Conservation (phyloP, 30 jellyfish, hydroid and myxozoan genomes). For the Turritopsis rubra region DNA sequence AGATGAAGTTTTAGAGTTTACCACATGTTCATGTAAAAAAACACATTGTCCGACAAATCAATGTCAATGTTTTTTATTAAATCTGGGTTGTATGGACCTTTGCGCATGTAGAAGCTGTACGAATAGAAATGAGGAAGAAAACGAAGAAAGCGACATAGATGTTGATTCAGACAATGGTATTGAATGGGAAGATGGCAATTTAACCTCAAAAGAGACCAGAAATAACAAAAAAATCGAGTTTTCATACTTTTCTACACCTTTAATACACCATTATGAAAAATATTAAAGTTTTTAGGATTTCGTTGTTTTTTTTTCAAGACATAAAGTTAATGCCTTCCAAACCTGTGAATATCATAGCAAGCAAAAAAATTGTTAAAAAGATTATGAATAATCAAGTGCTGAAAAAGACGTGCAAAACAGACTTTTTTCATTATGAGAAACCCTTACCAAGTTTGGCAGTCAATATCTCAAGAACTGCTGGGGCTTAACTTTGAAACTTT, state of each 20-base stretch:
- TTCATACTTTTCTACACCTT: too few relatives aligned
- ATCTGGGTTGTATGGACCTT: background rate
- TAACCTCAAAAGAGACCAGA: background rate
- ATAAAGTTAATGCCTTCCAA: too few relatives aligned
- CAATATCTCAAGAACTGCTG: too few relatives aligned
- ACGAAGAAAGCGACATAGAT: background rate
- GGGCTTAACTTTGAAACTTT: background rate
- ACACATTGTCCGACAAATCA: background rate
- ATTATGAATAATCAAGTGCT: too few relatives aligned
- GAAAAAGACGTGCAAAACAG: too few relatives aligned
- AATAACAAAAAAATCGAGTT: background rate
- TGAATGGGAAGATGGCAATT: background rate
- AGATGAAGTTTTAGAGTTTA: background rate
- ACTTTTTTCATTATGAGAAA: too few relatives aligned
- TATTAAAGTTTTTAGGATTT: too few relatives aligned
- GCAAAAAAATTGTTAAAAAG: too few relatives aligned
- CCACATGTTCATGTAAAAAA: slow-evolving; percentile 2
- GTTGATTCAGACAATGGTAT: background rate
- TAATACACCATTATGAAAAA: too few relatives aligned
- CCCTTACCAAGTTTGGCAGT: too few relatives aligned
- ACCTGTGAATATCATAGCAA: too few relatives aligned
- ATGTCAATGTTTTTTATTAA: background rate
- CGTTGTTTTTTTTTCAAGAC: too few relatives aligned
- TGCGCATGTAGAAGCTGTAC: background rate
- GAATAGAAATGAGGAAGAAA: background rate